Percentiles rank a stretch among this genome's conserved stretches.
Conservation (phyloP, 37 sponge, comb jelly and placozoan species). For the Bolinopsis microptera region DNA sequence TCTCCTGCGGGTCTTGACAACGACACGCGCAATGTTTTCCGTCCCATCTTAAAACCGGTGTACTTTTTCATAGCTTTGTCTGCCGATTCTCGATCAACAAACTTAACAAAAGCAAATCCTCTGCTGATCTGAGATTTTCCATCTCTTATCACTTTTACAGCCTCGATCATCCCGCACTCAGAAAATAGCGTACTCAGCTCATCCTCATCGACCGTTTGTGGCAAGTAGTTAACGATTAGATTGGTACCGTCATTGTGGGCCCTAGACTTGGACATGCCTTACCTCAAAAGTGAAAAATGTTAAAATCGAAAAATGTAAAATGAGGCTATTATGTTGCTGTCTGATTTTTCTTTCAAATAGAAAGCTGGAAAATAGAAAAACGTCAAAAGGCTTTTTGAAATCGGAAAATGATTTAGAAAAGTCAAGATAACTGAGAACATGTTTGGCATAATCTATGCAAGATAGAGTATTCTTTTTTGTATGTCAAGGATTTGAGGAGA, state of each 20-base stretch:
- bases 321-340: not conserved
- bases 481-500: not conserved
- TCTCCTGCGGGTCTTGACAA: constrained; percentile 40
- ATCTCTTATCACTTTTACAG: constrained; percentile 49
- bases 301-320: not conserved
- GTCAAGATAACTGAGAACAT: not conserved
- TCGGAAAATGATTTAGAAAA: not conserved
- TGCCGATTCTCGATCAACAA: not conserved
- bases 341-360: not conserved
- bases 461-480: not conserved
- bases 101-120: constrained; percentile 53
- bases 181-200: constrained; percentile 39
- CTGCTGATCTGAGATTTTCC: constrained; percentile 63
- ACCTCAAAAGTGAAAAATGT: constrained; percentile 34
- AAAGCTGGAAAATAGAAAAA: not conserved
- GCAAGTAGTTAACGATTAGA: constrained; percentile 49
- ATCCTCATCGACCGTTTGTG: constrained; percentile 54
- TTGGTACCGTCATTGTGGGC: constrained; percentile 40
- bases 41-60: constrained; percentile 52
- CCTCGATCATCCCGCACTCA: constrained; percentile 28
- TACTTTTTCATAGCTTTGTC: constrained; percentile 47
- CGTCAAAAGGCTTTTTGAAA: not conserved
- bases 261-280: not conserved
- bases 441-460: too few species aligned
- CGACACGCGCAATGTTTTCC: constrained; percentile 40